These are phyloP conservation scores for Centropristis striata DNA, from an alignment of 2,113 vertebrate species.

Conservation along the genomic window DNA sequence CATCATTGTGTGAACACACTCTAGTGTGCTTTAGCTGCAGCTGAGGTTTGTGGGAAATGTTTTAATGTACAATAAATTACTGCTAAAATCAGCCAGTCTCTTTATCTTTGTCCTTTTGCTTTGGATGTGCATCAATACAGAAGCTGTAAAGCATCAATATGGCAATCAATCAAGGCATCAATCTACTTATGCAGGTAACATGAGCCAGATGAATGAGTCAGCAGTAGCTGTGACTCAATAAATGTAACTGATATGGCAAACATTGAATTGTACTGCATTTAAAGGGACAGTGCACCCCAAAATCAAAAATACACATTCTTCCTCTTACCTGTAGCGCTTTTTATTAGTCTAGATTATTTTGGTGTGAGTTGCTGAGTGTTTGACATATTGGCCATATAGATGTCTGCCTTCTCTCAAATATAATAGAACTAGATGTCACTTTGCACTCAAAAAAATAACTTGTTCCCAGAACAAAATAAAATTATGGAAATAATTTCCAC, in stretches of 20 bases:
- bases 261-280: not conserved
- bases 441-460: no score
- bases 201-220: not conserved
- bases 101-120: constrained; percentile 22
- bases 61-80: constrained; percentile 85
- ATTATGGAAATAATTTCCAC: no score
- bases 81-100: constrained; percentile 49
- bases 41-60: constrained; percentile 78
- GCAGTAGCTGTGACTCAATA: no score
- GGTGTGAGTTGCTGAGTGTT: no score
- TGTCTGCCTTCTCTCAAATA: no score
- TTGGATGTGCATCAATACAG: not conserved
- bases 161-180: no score
- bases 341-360: no score
- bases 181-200: not conserved
- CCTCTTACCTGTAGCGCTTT: no score
- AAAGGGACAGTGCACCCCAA: not conserved
- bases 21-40: constrained; percentile 72
- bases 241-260: not conserved
- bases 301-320: no score
- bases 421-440: no score
- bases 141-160: not conserved
- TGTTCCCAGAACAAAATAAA: no score
- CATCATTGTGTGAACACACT: constrained; percentile 73
- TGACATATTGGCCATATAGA: no score